These are phyloP conservation scores for Coilia nasus DNA, from an alignment of 2,797 vertebrate genomes.

Conservation along the genomic window DNA sequence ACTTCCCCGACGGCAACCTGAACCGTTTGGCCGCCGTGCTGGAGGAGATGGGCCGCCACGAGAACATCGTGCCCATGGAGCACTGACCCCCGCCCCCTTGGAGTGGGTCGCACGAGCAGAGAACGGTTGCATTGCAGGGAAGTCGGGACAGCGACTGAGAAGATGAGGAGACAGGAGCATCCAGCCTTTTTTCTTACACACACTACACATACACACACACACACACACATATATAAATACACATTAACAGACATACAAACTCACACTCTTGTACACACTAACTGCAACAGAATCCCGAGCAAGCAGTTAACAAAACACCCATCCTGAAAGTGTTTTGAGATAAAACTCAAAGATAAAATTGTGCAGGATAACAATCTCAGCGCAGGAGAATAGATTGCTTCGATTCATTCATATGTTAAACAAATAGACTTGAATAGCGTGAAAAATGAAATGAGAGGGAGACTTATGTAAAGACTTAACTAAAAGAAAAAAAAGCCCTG, in stretches of 20 bases:
- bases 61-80: conserved; percentile 86
- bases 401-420: conserved; percentile 3
- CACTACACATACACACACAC: background rate
- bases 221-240: background rate
- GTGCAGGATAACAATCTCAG: conserved; percentile 14
- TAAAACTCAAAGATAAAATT: background rate
- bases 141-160: conserved; percentile 47
- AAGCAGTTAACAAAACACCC: conserved; percentile 34
- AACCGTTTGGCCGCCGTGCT: conserved; percentile 92
- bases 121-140: conserved; percentile 45
- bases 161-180: background rate
- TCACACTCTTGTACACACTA: too few species aligned
- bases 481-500: conserved; percentile 58
- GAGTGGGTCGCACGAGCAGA: background rate
- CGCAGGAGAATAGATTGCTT: conserved; percentile 1
- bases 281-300: conserved; percentile 22
- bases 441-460: background rate
- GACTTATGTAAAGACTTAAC: conserved; percentile 2
- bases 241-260: background rate
- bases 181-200: background rate
- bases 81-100: conserved; percentile 76
- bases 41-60: conserved; percentile 97
- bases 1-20: conserved; percentile 96
- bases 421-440: conserved; percentile 22
- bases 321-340: background rate